Base-by-base conservation (phyloP, 2,797 vertebrate genomes). In the Alcedo quadribrachys region DNA sequence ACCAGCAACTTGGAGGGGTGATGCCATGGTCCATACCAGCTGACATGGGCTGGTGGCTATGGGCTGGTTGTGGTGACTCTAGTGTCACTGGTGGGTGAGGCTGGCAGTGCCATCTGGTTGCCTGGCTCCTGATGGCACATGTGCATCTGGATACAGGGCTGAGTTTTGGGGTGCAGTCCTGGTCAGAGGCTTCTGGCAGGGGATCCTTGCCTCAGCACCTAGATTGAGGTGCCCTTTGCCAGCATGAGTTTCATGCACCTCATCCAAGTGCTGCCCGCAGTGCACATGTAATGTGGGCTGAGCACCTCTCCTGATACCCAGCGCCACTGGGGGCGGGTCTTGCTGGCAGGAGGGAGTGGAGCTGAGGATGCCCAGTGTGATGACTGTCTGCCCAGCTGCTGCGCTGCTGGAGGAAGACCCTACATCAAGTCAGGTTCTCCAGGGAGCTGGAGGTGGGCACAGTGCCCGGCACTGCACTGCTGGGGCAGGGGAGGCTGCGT, bases 261-360 rank as follows among this genome's bases (percentile, higher is more conserved):
- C 0, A 0, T 53, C 76, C 0, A 0, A 27, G 60, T 1, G 0
- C 84, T 92, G 86, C 66, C 2, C 16, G 62, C 37, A 3, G 75
- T 50, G 8, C 0, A 5, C 60, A 33, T 3, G 5, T 51, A 51
- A 50, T 4, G 5, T 51, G 48, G 54, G 68, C 90, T 89, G 76
- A 68, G 87, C 80, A 35, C 61, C 80, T 85, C 80, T 45, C 24
- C 53, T 0, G 9, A 62, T 80, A 61, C 53, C 71, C 93, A 70
- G 76, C 13, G 8, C 53, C 0, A 5, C 76, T 0, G 0, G 35
- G 69, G 90, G 90, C 35, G 69, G 92, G 51, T 89, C 92, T 74
- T 12, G 18, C 85, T 80, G 80, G 80, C 55, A 53, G 79, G 27
- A 85, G 57, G 43, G 51, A 48, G 68, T 1, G 1, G 70, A 93